Conservation (phyloP, 2,797 vertebrate species). For the Etheostoma perlongum region DNA sequence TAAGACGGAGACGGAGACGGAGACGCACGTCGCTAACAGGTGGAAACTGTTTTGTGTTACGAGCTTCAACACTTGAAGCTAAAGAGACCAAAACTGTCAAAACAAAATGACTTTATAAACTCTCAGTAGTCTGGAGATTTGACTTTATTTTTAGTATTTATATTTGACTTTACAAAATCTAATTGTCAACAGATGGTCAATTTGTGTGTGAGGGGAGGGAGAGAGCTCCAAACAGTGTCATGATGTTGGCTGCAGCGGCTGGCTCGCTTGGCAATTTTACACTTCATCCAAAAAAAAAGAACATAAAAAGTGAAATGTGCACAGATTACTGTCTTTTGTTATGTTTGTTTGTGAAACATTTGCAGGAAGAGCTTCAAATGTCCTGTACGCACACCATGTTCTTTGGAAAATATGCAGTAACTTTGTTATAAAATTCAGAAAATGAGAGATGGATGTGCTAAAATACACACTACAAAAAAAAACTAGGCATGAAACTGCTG, state of each 20-base stretch:
- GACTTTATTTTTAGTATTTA: constrained; percentile 13
- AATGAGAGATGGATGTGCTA: constrained; percentile 2
- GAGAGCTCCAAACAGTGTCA: constrained; percentile 10
- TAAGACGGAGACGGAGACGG: not conserved
- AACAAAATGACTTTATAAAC: constrained; percentile 3
- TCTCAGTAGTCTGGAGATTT: not conserved
- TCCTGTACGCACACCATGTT: constrained; percentile 7
- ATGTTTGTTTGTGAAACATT: constrained; percentile 17
- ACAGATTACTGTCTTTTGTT: not conserved
- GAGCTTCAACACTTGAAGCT: not conserved
- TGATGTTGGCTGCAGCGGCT: constrained; percentile 12
- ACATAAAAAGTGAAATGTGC: constrained; percentile 16
- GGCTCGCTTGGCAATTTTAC: not conserved
- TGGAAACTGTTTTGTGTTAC: not conserved
- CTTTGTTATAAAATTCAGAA: not conserved
- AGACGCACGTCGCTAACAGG: not conserved
- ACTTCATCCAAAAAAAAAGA: constrained; percentile 6
- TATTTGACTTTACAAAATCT: not conserved
- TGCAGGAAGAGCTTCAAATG: constrained; percentile 22
- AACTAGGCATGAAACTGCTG: not conserved
- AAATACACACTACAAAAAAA: not conserved
- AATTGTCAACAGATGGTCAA: constrained; percentile 40
- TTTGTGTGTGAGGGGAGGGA: not conserved
- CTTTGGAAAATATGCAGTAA: not conserved
- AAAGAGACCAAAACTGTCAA: not conserved